Percentiles rank a stretch among this genome's conserved stretches.
Evolutionary conservation across 2,797 vertebrate species (phyloP).

Genomic region (Myripristis jacobus): DNA sequence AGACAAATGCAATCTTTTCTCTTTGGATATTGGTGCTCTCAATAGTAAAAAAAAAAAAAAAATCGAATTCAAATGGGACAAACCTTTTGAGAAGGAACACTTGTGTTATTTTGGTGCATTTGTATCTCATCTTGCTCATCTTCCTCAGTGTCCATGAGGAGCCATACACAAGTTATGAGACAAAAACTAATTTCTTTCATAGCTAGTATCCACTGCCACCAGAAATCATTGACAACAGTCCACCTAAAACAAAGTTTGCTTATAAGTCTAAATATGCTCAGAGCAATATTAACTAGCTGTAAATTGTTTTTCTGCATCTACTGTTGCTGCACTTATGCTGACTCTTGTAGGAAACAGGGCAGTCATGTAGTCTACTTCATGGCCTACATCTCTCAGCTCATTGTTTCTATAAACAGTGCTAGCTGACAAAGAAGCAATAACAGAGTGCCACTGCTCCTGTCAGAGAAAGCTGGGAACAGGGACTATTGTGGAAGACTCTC

Average conservation of each 20-base stretch:
- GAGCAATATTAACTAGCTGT: constrained; percentile 36
- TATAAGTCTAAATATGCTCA: not conserved
- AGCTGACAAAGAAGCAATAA: constrained; percentile 28
- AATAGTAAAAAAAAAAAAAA: not conserved
- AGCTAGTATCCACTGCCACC: not conserved
- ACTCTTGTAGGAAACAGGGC: constrained; percentile 31
- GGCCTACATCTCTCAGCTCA: constrained; percentile 45
- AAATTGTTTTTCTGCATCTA: constrained; percentile 19
- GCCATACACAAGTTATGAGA: not conserved
- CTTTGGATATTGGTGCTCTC: constrained; percentile 1
- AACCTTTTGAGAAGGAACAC: not conserved
- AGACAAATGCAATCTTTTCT: constrained; percentile 8
- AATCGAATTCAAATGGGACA: not conserved
- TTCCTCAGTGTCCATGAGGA: not conserved
- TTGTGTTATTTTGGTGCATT: not conserved
- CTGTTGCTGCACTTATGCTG: not conserved
- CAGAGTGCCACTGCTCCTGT: constrained; percentile 24
- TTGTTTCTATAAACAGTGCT: constrained; percentile 63
- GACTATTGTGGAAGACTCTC: constrained; percentile 14
- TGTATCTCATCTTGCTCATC: not conserved
- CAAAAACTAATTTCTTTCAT: constrained; percentile 9
- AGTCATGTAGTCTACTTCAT: constrained; percentile 27
- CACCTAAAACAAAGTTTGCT: constrained; percentile 1
- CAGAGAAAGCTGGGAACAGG: constrained; percentile 29
- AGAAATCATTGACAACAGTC: not conserved